Conservation (phyloP, 2,888 invertebrate species). For the Dendrolimus pini region DNA sequence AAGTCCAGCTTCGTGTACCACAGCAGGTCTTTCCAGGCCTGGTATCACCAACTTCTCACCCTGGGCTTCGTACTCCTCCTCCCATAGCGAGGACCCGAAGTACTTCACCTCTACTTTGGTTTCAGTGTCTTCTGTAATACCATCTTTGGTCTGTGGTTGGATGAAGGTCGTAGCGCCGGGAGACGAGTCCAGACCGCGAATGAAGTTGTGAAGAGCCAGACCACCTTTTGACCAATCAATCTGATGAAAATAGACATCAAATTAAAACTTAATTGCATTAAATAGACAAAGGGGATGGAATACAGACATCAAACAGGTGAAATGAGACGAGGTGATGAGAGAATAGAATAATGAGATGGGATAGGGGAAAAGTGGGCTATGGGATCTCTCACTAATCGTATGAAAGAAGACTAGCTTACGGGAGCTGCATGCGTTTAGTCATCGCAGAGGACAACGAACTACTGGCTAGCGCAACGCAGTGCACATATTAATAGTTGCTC, state of each 20-base stretch:
- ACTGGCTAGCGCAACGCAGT: too few species aligned
- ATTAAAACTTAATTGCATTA: not conserved
- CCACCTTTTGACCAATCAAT: slow-evolving; percentile 84
- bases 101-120: slow-evolving; percentile 66
- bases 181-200: slow-evolving; percentile 94
- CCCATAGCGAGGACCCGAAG: slow-evolving; percentile 89
- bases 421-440: too few species aligned
- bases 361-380: too few species aligned
- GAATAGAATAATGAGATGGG: too few species aligned
- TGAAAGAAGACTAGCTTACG: too few species aligned
- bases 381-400: too few species aligned
- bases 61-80: slow-evolving; percentile 60
- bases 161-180: slow-evolving; percentile 90
- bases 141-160: slow-evolving; percentile 50
- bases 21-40: slow-evolving; percentile 77
- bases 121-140: slow-evolving; percentile 42
- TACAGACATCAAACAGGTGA: too few species aligned
- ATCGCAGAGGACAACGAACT: too few species aligned
- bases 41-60: slow-evolving; percentile 78
- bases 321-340: too few species aligned
- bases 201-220: slow-evolving; percentile 91
- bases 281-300: too few species aligned
- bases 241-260: slow-evolving; percentile 37
- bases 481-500: too few species aligned
- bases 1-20: slow-evolving; percentile 88